Evolutionary conservation across 2,113 vertebrate genomes (phyloP).

Genomic region (Brevimyrus niger): DNA sequence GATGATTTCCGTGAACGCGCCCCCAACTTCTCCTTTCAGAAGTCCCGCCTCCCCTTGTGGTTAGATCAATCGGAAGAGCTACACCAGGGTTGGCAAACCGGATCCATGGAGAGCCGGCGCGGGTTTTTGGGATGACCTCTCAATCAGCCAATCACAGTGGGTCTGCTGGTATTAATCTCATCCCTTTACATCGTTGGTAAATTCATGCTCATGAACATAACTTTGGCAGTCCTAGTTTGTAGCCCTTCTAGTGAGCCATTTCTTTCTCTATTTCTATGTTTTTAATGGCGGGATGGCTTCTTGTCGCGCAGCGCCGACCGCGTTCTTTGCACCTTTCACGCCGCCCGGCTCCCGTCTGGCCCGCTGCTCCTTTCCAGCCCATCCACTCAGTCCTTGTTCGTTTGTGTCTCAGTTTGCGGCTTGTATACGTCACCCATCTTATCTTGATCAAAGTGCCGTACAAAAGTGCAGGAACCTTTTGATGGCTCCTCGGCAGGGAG

Average conservation of each 20-base stretch:
- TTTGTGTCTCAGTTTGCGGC: neutral
- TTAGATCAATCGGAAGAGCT: neutral
- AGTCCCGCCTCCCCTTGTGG: neutral
- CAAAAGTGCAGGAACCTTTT: neutral
- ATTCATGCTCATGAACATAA: neutral
- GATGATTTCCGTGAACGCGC: neutral
- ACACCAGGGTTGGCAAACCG: too few relatives aligned
- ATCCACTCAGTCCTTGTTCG: neutral
- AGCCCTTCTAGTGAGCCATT: neutral
- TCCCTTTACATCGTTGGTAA: neutral
- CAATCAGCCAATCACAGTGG: too few relatives aligned
- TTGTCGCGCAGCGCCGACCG: neutral
- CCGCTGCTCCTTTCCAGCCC: neutral
- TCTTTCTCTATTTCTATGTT: neutral
- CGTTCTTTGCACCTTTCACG: neutral
- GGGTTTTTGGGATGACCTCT: too few relatives aligned
- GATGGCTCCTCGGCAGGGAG: neutral
- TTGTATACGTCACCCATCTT: neutral
- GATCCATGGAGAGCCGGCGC: too few relatives aligned
- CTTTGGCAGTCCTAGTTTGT: neutral
- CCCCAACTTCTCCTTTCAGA: neutral
- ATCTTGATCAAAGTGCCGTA: neutral
- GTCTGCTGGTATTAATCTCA: neutral
- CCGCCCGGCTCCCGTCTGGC: neutral
- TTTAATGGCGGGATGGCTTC: neutral